Evolutionary conservation across 2,797 vertebrate species (phyloP), one percentile per base, ranked within the genome.

Genomic region (Gymnoscopelus braueri): DNA sequence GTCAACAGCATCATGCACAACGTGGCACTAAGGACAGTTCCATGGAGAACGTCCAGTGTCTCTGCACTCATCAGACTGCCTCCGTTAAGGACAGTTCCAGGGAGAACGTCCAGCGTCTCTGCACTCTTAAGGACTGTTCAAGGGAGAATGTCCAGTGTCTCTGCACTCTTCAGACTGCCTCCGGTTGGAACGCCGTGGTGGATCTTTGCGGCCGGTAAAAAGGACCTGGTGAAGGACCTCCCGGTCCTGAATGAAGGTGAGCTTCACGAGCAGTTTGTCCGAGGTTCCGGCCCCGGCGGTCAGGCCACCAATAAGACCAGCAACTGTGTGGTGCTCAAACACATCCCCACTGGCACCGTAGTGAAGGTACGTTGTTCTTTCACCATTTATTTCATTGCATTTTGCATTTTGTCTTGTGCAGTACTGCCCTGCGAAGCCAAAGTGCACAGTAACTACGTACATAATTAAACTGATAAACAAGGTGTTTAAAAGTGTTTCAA

Each of bases 271-370:
- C 96, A 98, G 87, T 98, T 98, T 77, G 96, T 99, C 9, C 94
- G 96, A 78, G 97, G 98, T 2, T 94, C 95, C 0, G 98, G 98
- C 2, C 98, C 98, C 0, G 98, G 98, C 60, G 97, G 98, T 78
- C 98, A 99, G 68, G 97, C 98, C 3, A 98, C 97, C 50, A 99
- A 98, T 89, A 99, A 98, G 83, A 98, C 97, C 48, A 98, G 83
- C 87, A 99, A 99, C 89, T 99, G 98, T 56, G 97, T 98, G 67
- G 96, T 99, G 26, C 90, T 99, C 62, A 98, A 96, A 77, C 97
- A 99, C 57, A 5, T 95, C 60, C 97, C 98, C 44, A 96, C 94
- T 0, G 97, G 97, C 29, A 94, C 96, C 29, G 95, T 98, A 14
- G 90, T 92, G 9, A 91, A 92, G 90, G 91, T 85, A 32, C 8